Evolutionary conservation across 2,113 vertebrate genomes (phyloP).

Genomic region (Uropsilus gracilis): DNA sequence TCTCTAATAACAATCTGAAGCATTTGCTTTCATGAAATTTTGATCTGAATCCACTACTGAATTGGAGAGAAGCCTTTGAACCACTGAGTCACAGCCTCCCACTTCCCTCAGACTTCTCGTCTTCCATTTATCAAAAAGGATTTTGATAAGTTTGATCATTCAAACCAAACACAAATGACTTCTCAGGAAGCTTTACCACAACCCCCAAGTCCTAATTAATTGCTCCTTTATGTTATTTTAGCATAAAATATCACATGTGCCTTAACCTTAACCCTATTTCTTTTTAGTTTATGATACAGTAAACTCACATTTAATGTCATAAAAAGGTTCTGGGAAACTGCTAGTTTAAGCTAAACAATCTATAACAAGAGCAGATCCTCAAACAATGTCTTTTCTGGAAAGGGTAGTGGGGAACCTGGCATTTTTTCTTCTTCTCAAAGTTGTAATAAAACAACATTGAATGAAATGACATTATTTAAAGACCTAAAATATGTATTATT

Average conservation of each 20-base stretch:
- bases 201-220: background rate
- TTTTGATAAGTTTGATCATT: background rate
- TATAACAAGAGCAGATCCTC: background rate
- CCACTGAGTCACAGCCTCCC: background rate
- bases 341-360: background rate
- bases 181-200: background rate
- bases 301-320: background rate
- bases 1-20: constrained; percentile 29
- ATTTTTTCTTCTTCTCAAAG: background rate
- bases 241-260: background rate
- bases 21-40: constrained; percentile 57
- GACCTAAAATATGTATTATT: background rate
- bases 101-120: background rate
- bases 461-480: background rate
- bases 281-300: background rate
- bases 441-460: background rate
- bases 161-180: background rate
- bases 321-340: background rate
- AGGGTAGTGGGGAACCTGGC: background rate
- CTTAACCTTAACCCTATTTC: background rate
- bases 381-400: background rate
- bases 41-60: background rate
- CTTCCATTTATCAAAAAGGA: background rate
- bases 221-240: background rate
- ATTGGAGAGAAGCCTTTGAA: constrained; percentile 35